Base-by-base conservation (phyloP, 2,113 vertebrate genomes). In the Hemichromis elongatus region DNA sequence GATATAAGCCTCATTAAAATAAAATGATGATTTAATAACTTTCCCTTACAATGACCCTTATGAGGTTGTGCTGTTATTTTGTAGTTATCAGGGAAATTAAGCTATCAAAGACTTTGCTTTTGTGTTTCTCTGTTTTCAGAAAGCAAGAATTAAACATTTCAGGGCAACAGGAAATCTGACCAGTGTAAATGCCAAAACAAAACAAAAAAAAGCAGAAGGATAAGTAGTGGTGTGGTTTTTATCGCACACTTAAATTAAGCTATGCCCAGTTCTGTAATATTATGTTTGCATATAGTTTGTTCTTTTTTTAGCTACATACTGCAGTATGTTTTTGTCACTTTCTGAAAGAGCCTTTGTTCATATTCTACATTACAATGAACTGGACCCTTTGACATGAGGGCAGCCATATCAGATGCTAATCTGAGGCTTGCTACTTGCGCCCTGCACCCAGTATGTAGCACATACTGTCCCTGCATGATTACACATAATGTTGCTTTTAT, bases 11-110 rank as follows among this genome's bases (percentile, higher is more conserved):
- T 93, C 93, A 94, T 95, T 95, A 95, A 94, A 95, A 91, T 89
- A 88, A 94, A 95, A 94, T 84, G 79, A 91, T 89, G 92, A 95
- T 95, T 96, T 94, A 95, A 96, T 95, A 94, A 93, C 68, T 87
- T 94, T 89, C 73, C 82, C 78, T 85, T 88, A 85, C 79, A 90
- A 88, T 94, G 91, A 94, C 84, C 88, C 91, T 80, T 88, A 66
- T 85, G 88, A 91, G 90, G 80, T 87, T 87, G 50, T 42, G 6
- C 66, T 56, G 61, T 86, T 90, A 79, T 92, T 90, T 92, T 87
- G 66, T 55, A 80, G 77, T 88, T 81, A 59, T 82, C 35, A 50
- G 50, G 75, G 73, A 91, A 93, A 94, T 83, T 12, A 81, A 92
- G 70, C 80, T 40, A 13, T 91, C 85, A 81, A 80, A 83, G 80